Evolutionary conservation across 2,888 invertebrate species (phyloP).

Genomic region (Sicus ferrugineus): DNA sequence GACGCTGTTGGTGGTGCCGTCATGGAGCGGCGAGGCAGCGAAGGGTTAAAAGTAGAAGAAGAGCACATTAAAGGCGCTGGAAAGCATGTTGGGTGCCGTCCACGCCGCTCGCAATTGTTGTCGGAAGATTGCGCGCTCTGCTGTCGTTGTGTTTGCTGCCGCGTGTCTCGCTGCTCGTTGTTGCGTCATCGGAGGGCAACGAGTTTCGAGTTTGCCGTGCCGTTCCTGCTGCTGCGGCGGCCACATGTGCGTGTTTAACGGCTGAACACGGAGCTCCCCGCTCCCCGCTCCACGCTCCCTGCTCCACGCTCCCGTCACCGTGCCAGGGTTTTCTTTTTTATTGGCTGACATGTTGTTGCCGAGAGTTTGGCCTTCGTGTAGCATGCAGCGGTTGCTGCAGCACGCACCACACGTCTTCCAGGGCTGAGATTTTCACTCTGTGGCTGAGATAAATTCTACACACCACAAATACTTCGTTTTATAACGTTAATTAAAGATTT

Average conservation of each 20-base stretch:
- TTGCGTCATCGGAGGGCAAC: too few species aligned
- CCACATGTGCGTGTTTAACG: background rate
- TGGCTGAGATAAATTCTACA: too few species aligned
- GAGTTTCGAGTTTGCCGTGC: too few species aligned
- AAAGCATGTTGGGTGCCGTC: background rate
- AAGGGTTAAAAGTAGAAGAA: background rate
- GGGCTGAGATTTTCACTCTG: conserved; percentile 2
- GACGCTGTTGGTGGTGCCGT: background rate
- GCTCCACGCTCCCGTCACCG: background rate
- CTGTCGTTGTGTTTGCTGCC: background rate
- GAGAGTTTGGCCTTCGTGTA: conserved; percentile 2
- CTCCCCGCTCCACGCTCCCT: background rate
- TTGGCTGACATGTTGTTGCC: background rate
- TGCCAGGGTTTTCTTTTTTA: background rate
- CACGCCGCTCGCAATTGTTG: too few species aligned
- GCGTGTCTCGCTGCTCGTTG: background rate
- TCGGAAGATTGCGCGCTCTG: background rate
- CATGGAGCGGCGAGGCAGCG: too few species aligned
- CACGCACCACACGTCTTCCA: conserved; percentile 25
- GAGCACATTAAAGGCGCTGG: background rate
- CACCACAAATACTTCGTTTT: too few species aligned
- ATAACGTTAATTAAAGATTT: too few species aligned
- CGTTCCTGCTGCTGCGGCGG: background rate
- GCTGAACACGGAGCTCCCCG: too few species aligned
- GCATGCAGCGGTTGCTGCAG: background rate